Evolutionary conservation across 35 echinoderm and acorn worm species (phyloP).

Genomic region (Diadema setosum): DNA sequence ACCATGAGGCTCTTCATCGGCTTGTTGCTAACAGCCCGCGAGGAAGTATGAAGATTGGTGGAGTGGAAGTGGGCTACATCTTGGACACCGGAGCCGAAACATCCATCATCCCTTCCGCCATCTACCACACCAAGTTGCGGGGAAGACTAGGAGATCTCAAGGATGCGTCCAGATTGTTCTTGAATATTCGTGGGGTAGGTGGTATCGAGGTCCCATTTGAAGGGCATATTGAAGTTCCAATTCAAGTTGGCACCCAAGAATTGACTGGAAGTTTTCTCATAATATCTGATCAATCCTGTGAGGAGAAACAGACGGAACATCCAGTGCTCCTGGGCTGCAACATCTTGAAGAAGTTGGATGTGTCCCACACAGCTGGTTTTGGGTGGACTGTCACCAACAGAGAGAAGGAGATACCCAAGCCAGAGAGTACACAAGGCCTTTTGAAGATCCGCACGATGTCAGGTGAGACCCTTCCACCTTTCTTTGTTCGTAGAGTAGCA

Average conservation of each 20-base stretch:
- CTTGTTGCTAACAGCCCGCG: not conserved
- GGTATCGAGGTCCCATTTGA: not conserved
- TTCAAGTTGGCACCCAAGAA: not conserved
- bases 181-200: not conserved
- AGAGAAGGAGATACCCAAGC: not conserved
- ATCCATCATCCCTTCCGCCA: not conserved
- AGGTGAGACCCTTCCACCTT: not conserved
- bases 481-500: not conserved
- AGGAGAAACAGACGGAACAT: not conserved
- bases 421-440: not conserved
- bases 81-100: not conserved
- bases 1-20: not conserved
- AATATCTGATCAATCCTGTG: not conserved
- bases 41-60: not conserved
- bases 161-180: not conserved
- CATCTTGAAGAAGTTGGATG: not conserved
- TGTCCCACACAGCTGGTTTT: not conserved
- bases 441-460: not conserved
- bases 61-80: not conserved
- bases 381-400: too few relatives aligned
- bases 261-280: conserved; percentile 1
- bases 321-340: conserved; percentile 10
- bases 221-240: not conserved
- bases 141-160: not conserved
- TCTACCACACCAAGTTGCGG: not conserved